Conservation (phyloP, 2,113 vertebrate species). For the Solenodon paradoxus region DNA sequence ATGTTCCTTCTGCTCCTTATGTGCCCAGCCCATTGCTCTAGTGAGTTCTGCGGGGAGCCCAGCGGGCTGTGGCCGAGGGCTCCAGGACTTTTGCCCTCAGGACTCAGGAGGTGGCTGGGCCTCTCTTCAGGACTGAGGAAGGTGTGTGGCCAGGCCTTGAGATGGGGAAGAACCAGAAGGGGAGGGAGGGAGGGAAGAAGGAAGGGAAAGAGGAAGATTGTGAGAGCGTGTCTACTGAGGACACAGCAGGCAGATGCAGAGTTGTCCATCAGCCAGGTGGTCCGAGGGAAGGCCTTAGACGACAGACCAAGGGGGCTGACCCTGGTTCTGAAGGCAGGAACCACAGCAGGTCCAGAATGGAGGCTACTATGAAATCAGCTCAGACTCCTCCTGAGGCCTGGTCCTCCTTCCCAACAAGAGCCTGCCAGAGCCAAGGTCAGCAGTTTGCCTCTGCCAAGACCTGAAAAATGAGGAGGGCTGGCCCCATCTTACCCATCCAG, state of each 20-base stretch:
- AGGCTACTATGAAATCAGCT: not conserved
- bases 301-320: not conserved
- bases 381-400: not conserved
- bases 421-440: not conserved
- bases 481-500: not conserved
- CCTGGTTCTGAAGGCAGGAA: not conserved
- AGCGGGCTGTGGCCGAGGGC: slow-evolving; percentile 1
- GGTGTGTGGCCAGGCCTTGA: not conserved
- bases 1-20: not conserved
- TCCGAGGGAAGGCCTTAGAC: not conserved
- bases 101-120: slow-evolving; percentile 14
- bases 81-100: slow-evolving; percentile 37
- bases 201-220: no score
- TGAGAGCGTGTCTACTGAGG: not conserved
- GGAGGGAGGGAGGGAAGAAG: not conserved
- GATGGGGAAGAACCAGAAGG: not conserved
- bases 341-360: not conserved
- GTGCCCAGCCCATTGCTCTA: not conserved
- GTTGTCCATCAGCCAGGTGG: no score
- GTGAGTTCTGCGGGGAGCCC: not conserved
- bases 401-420: not conserved
- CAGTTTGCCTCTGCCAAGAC: not conserved
- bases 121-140: not conserved
- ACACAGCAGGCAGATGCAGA: accelerated
- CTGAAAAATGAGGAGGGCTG: not conserved